phyloP scores from a whole-genome alignment of 1,140 invertebrate genomes.

The Lepidurus couesii region DNA sequence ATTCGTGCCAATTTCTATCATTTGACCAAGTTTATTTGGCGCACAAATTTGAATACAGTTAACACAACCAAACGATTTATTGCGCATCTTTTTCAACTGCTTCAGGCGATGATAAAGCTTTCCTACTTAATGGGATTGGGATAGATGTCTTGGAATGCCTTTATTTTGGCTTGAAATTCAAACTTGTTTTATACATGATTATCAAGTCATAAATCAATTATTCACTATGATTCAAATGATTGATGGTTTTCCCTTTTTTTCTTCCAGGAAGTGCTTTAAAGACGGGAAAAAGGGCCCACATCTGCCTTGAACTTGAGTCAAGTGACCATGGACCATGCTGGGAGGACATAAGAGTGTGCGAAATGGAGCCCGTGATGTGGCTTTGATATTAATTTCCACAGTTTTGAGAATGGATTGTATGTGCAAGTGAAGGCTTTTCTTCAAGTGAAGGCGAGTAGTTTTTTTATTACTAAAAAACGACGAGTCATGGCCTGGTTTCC shows the following conservation, averaged over 20 bases:
- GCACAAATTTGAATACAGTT: too few species aligned
- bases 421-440: slow-evolving; percentile 9
- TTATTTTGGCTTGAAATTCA: not conserved
- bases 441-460: not conserved
- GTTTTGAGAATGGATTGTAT: not conserved
- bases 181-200: not conserved
- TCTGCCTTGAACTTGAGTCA: not conserved
- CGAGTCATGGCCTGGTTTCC: not conserved
- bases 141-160: too few species aligned
- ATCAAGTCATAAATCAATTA: not conserved
- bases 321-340: not conserved
- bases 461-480: not conserved
- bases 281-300: not conserved
- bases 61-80: too few species aligned
- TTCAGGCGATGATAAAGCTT: too few species aligned
- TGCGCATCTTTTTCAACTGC: too few species aligned
- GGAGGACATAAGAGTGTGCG: not conserved
- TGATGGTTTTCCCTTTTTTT: too few species aligned
- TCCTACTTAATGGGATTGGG: too few species aligned
- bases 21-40: too few species aligned
- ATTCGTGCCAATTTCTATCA: too few species aligned
- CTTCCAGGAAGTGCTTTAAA: too few species aligned
- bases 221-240: not conserved
- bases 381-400: not conserved
- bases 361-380: not conserved